These are phyloP conservation scores for Coregonus clupeaformis DNA, from an alignment of 2,113 vertebrate species.

Conservation along the genomic window DNA sequence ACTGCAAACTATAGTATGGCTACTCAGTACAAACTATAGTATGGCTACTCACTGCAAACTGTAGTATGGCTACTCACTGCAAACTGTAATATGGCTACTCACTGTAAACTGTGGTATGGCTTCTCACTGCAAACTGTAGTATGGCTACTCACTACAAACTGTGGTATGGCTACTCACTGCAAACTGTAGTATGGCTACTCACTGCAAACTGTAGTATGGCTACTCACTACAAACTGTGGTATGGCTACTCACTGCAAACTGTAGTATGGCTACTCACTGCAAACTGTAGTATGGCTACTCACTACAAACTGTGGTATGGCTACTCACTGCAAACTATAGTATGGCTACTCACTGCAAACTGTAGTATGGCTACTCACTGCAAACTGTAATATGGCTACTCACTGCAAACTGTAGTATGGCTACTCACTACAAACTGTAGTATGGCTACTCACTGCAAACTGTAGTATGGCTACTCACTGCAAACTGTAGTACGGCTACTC, in stretches of 20 bases:
- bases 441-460: neutral
- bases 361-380: neutral
- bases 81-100: neutral
- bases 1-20: neutral
- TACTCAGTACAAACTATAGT: neutral
- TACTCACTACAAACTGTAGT: neutral
- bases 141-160: neutral
- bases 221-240: neutral
- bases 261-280: neutral
- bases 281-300: neutral
- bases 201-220: neutral
- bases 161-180: neutral
- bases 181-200: neutral
- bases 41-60: neutral
- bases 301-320: neutral
- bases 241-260: neutral
- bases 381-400: neutral
- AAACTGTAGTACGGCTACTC: neutral
- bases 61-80: neutral
- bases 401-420: neutral
- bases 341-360: neutral
- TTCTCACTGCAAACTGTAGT: neutral
- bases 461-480: neutral
- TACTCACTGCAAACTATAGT: neutral
- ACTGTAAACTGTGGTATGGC: neutral